A percentile compares a stretch with the other conserved stretches of the same genome.
phyloP scores from a whole-genome alignment of 1,140 invertebrate genomes.

The Platyscapa corneri region DNA sequence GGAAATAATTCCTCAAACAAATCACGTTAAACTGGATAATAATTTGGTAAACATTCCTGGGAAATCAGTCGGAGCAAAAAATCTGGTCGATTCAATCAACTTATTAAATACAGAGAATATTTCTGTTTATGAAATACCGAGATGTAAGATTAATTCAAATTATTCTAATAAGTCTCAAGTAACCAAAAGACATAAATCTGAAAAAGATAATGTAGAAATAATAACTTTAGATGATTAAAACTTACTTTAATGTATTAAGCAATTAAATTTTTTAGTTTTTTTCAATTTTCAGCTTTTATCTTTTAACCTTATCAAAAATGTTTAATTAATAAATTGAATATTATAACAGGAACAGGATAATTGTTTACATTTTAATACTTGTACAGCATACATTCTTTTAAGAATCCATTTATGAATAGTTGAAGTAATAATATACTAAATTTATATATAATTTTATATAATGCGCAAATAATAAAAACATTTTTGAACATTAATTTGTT shows the following conservation, averaged over 20 bases:
- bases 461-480: too few species aligned
- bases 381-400: too few species aligned
- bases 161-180: neutral
- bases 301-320: neutral
- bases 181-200: slow-evolving; percentile 55
- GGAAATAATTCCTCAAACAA: slow-evolving; percentile 73
- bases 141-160: neutral
- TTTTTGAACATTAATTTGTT: too few species aligned
- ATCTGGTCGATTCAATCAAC: neutral
- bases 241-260: neutral
- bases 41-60: slow-evolving; percentile 58
- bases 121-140: slow-evolving; percentile 19
- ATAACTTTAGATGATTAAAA: slow-evolving; percentile 71
- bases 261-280: neutral
- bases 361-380: too few species aligned
- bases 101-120: slow-evolving; percentile 2
- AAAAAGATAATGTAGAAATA: slow-evolving; percentile 68
- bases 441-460: too few species aligned
- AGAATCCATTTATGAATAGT: too few species aligned
- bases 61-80: neutral
- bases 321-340: too few species aligned
- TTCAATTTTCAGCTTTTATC: neutral
- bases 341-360: too few species aligned
- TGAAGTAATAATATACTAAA: too few species aligned
- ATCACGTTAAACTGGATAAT: slow-evolving; percentile 59